Evolutionary conservation across 2,888 invertebrate genomes (phyloP), one percentile per base, ranked within the genome.

Genomic region (Prosopocoilus inquinatus): DNA sequence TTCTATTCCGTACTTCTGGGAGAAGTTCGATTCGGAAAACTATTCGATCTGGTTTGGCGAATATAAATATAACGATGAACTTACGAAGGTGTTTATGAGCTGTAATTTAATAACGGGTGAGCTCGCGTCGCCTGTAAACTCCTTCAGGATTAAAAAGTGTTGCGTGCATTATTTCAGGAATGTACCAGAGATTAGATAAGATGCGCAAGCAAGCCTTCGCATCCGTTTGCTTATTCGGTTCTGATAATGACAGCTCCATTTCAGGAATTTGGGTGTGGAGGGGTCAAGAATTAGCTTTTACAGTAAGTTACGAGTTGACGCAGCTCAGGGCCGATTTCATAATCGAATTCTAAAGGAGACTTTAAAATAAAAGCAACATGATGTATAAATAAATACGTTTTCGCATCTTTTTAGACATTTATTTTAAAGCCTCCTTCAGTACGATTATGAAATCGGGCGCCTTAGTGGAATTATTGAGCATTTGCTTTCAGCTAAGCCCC

Each of bases 191-290:
- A 61, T 80, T 99, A 68, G 99, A 99, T 73, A 97, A 96, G 81
- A 90, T 99, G 92, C 88, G 96, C 69, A 99, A 99, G 81, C 88
- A 91, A 74, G 91, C 96, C 2, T 98, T 99, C 78, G 94, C 91
- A 51, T 96, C 96, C 9, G 88, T 93, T 66, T 91, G 93, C 73
- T 83, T 99, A 58, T 98, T 97, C 78, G 98, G 99, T 20, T 83
- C 83, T 49, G 94, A 97, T 80, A 89, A 94, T 78, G 84, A 96
- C 80, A 94, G 90, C 75, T 84, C 88, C 70, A 98, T 99, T 78
- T 94, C 94, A 41, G 99, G 97, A 59, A 81, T 99, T 72, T 99
- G 98, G 98, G 87, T 97, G 66, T 99, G 98, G 98, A 89, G 91
- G 75, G 98, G 98, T 12, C 94, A 93, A 50, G 90, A 94, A 15